Base-by-base conservation (phyloP, 2,888 invertebrate species). In the Aspidiotus destructor region DNA sequence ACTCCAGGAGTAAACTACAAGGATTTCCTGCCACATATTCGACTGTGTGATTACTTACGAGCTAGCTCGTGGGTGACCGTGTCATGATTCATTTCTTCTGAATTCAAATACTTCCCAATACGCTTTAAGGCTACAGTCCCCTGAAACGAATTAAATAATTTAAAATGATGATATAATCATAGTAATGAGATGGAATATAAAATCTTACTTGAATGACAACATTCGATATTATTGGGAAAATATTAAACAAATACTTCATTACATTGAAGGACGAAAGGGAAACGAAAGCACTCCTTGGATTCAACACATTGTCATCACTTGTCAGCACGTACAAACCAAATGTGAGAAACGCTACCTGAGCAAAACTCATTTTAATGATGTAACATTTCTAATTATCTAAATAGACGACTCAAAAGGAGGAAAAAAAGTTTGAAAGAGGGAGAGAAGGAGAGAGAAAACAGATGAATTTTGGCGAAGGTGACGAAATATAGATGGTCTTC, bases 211-310 rank as follows among this genome's bases (percentile, higher is more conserved):
- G 91, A 76, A 28, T 28, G 28, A 92, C 89, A 79, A 90, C 82
- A 81, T 89, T 90, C 77, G 89, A 86, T 78, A 96, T 89, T 84
- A 95, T 87, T 87, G 96, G 95, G 80, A 95, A 85, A 88, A 96
- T 89, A 77, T 92, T 90, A 79, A 98, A 84, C 75, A 97, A 96
- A 78, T 95, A 92, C 79, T 96, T 85, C 76, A 98, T 86, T 75
- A 97, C 93, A 83, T 97, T 96, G 86, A 98, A 95, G 79, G 97
- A 86, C 78, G 96, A 92, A 76, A 98, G 84, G 75, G 96, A 91
- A 75, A 96, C 95, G 82, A 98, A 98, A 76, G 96, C 96, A 79
- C 86, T 92, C 79, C 86, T 83, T 76, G 94, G 87, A 80, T 92
- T 87, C 79, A 96, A 84, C 73, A 87, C 84, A 80, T 94, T 86